Evolutionary conservation across 1,140 invertebrate species (phyloP).

Genomic region (Trinorchestia longiramus): DNA sequence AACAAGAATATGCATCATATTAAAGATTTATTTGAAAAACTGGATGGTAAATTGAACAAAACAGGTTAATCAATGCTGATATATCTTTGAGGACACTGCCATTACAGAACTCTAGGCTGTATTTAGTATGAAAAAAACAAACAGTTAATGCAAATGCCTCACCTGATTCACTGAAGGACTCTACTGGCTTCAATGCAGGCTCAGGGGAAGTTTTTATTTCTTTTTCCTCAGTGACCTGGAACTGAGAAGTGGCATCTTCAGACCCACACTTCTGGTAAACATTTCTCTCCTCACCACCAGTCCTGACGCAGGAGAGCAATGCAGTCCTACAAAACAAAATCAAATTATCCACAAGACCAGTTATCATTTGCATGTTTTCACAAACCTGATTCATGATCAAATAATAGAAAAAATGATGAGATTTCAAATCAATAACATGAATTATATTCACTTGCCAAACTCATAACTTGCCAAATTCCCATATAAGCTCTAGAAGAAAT

Average conservation of each 20-base stretch:
- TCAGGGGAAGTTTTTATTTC: background rate
- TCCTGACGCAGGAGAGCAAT: background rate
- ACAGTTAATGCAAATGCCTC: background rate
- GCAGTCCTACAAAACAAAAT: background rate
- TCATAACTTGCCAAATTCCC: background rate
- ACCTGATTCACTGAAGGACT: background rate
- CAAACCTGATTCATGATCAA: too few species aligned
- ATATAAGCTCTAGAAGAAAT: background rate
- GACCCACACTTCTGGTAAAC: slow-evolving; percentile 26
- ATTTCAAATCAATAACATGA: too few species aligned
- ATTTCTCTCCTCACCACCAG: background rate
- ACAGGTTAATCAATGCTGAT: too few species aligned
- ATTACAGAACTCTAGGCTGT: too few species aligned
- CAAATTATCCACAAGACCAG: background rate
- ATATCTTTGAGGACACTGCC: too few species aligned
- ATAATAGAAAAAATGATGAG: too few species aligned
- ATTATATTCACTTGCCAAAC: background rate
- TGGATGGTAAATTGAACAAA: too few species aligned
- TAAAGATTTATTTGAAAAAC: too few species aligned
- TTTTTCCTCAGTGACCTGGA: background rate
- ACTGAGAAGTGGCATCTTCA: background rate
- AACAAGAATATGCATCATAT: too few species aligned
- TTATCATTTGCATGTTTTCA: too few species aligned
- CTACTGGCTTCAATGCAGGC: background rate
- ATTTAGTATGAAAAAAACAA: background rate